phyloP scores from a whole-genome alignment of 2,797 vertebrate genomes.

The Myotis pilosus region DNA sequence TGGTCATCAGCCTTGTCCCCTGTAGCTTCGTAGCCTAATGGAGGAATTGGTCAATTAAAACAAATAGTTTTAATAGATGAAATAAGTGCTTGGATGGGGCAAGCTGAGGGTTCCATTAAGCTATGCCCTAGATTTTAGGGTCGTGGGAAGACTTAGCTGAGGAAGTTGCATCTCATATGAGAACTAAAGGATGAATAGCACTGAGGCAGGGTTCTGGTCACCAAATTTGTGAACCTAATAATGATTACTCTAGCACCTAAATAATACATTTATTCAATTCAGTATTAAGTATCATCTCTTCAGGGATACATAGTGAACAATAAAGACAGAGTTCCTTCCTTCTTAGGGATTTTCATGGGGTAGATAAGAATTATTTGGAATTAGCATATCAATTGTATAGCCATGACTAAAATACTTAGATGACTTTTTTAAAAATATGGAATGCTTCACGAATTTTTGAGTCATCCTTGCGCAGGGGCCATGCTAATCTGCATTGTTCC shows the following conservation, averaged over 20 bases:
- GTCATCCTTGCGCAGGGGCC: no score
- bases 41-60: not conserved
- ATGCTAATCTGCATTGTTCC: no score
- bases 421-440: no score
- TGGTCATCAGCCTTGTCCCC: not conserved
- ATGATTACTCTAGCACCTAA: not conserved
- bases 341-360: not conserved
- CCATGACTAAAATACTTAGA: slow-evolving; percentile 16
- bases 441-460: no score
- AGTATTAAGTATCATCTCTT: not conserved
- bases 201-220: not conserved
- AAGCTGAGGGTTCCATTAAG: not conserved
- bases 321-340: not conserved
- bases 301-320: not conserved
- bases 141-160: not conserved
- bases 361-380: not conserved
- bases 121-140: not conserved
- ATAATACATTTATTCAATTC: slow-evolving; percentile 30
- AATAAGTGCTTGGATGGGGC: not conserved
- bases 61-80: not conserved
- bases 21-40: not conserved
- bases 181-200: not conserved
- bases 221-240: not conserved
- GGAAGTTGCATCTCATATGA: not conserved
- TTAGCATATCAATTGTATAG: not conserved